Evolutionary conservation across 2,888 invertebrate genomes (phyloP), one percentile per base, ranked within the genome.

Genomic region (Sphaerophoria rueppellii): DNA sequence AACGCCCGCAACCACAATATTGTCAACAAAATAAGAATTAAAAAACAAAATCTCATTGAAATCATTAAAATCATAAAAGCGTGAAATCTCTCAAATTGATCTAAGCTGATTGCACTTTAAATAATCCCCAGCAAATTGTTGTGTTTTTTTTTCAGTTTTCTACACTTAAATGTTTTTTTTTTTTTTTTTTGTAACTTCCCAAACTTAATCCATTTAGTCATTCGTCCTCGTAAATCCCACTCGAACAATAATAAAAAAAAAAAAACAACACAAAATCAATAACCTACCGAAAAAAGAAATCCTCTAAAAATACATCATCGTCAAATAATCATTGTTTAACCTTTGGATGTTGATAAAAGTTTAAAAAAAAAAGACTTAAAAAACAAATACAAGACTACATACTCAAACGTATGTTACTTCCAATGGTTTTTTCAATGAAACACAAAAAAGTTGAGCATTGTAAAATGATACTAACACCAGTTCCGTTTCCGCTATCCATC

Each of bases 261-360:
- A 34, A 52, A 58, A n/a, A n/a, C n/a, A n/a, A n/a, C n/a, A 2
- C 43, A 40, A 43, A 52, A 69, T 55, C 67, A 70, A 74, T 74
- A 69, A 40, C 9, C 35, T 2, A 61, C 43, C 37, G 65, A 75
- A 52, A 37, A 71, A 78, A 71, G 35, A 48, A 16, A 37, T 32
- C 37, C 3, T 12, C 50, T 24, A 24, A 50, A 63, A 24, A 65
- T 65, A 40, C 76, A 82, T 82, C 76, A 82, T 72, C 50, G 70
- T 57, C 76, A 82, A 76, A 72, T 82, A 76, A 82, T 82, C 67
- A 71, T 61, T 72, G 54, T 69, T 82, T 76, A 82, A 82, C 76
- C 71, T 76, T 69, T 76, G 54, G 14, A 48, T 65, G 58, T 16
- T 55, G 76, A 72, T 67, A 72, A 67, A 82, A 43, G 2, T 43